Percentiles rank a stretch among this genome's conserved stretches.
Evolutionary conservation across 1,140 invertebrate genomes (phyloP).

Genomic region (Trichoplusia ni): DNA sequence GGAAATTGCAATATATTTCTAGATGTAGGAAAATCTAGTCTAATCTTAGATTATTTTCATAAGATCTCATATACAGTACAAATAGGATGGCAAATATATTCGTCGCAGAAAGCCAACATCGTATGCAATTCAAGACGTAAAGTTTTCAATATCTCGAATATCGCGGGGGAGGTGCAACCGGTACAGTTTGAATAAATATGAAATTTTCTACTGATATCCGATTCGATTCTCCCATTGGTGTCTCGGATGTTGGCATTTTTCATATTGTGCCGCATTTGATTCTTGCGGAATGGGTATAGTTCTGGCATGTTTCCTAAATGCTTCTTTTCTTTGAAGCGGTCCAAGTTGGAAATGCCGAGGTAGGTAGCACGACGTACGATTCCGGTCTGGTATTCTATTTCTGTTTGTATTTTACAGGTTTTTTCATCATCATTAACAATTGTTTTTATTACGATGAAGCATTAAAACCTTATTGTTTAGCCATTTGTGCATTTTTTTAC

Average conservation of each 20-base stretch:
- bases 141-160: slow-evolving; percentile 36
- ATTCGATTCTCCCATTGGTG: slow-evolving; percentile 39
- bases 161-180: slow-evolving; percentile 24
- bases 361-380: no score
- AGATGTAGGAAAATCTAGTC: neutral
- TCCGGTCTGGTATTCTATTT: no score
- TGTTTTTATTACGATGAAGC: no score
- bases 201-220: slow-evolving; percentile 44
- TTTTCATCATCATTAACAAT: neutral
- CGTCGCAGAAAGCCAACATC: slow-evolving; percentile 22
- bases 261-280: slow-evolving; percentile 27
- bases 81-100: slow-evolving; percentile 9
- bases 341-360: neutral
- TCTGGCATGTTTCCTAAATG: slow-evolving; percentile 20
- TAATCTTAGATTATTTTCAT: slow-evolving; percentile 9
- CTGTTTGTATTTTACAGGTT: neutral
- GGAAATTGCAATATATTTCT: no score
- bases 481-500: no score
- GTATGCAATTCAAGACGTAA: slow-evolving; percentile 29
- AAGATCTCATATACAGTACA: slow-evolving; percentile 4
- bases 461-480: no score
- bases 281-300: neutral
- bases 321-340: slow-evolving; percentile 1
- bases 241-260: slow-evolving; percentile 29
- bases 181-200: slow-evolving; percentile 45